Conservation (phyloP, 2,113 vertebrate species). For the Corythaixoides concolor region DNA sequence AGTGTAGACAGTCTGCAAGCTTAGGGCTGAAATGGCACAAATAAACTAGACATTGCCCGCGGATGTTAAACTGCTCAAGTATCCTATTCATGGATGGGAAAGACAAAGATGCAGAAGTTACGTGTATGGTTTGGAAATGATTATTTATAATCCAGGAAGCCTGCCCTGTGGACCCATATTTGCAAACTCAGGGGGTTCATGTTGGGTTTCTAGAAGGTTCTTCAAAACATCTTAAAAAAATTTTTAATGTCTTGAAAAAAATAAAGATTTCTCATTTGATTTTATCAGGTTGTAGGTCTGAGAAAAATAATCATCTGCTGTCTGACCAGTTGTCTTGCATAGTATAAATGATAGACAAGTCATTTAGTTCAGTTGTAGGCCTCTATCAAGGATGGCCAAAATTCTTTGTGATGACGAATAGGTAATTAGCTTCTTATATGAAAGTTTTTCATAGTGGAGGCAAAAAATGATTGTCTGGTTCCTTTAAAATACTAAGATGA, state of each 20-base stretch:
- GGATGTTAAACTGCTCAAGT: not conserved
- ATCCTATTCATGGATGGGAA: not conserved
- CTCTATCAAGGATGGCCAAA: not conserved
- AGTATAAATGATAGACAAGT: not conserved
- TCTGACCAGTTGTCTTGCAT: not conserved
- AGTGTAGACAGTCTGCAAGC: not conserved
- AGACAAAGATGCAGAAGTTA: not conserved
- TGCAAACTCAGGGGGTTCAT: not conserved
- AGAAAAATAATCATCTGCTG: not conserved
- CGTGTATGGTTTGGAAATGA: not conserved
- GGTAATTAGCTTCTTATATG: not conserved
- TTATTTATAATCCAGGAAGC: not conserved
- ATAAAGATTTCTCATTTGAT: not conserved
- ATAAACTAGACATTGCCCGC: not conserved
- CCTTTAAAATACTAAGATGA: not conserved
- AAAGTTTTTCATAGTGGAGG: not conserved
- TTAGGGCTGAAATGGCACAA: not conserved
- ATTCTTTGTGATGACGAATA: not conserved
- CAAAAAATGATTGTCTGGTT: not conserved
- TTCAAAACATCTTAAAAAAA: not conserved
- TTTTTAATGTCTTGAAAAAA: not conserved
- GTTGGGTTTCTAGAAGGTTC: not conserved
- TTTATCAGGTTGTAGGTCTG: not conserved
- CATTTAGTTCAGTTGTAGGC: not conserved
- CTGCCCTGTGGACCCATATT: not conserved